Percentiles rank a stretch among this genome's conserved stretches.
Evolutionary conservation across 2,113 vertebrate species (phyloP).

Genomic region (Ursus arctos): DNA sequence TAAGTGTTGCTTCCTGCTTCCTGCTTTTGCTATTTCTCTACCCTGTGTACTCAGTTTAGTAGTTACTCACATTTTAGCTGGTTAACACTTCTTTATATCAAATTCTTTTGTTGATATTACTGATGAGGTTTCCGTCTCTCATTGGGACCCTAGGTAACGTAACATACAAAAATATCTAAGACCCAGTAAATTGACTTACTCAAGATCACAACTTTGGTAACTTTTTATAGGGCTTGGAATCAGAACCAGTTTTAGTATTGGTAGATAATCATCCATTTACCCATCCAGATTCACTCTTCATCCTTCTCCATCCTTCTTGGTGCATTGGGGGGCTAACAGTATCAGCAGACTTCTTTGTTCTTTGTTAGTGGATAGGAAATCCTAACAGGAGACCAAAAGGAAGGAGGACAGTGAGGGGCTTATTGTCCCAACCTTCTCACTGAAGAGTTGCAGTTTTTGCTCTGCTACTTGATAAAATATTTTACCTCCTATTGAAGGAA

Average conservation of each 20-base stretch:
- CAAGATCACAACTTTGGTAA: not conserved
- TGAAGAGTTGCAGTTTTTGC: not conserved
- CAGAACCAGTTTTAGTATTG: not conserved
- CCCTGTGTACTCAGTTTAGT: not conserved
- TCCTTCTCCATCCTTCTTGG: not conserved
- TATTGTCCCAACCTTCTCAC: not conserved
- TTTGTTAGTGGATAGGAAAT: not conserved
- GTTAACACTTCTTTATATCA: not conserved
- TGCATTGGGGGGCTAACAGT: not conserved
- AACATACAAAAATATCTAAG: not conserved
- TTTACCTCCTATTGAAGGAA: not conserved
- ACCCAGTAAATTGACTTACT: not conserved
- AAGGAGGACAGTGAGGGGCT: no score
- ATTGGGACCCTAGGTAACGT: not conserved
- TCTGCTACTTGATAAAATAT: not conserved
- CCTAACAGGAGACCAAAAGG: not conserved
- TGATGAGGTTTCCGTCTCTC: not conserved
- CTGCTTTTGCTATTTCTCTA: not conserved
- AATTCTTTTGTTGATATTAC: not conserved
- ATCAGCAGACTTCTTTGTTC: not conserved
- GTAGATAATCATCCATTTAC: not conserved
- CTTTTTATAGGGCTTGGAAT: not conserved
- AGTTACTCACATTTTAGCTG: not conserved
- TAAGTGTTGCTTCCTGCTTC: no score
- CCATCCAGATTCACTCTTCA: not conserved